Base-by-base conservation (phyloP, 2,113 vertebrate species). In the Hippocampus abdominalis region DNA sequence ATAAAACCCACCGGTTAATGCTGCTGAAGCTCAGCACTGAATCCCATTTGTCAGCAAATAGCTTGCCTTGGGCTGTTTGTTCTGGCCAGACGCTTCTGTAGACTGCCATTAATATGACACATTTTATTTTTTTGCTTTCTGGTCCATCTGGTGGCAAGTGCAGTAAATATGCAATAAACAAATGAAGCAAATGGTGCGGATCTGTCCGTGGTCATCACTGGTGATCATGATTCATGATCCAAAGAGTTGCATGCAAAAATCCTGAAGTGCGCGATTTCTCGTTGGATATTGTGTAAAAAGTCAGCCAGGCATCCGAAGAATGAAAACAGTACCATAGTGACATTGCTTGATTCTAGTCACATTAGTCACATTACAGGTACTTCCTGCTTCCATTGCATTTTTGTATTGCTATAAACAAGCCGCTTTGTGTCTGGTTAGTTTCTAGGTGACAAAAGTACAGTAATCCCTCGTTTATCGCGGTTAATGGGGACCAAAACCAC, bases 21-120 rank as follows among this genome's bases (percentile, higher is more conserved):
- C 81, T 79, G 76, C 80, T 89, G 83, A 88, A 81, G 84, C 86
- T 84, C 74, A 66, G 70, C 86, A 81, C 80, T 79, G 85, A 88
- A 87, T 89, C 88, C 86, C 88, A 86, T 87, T 89, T 87, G 88
- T 90, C 88, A 89, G 86, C 84, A 87, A 90, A 89, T 85, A 83
- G 79, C 86, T 88, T 88, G 78, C 81, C 81, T 54, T 70, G 8
- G 46, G 67, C 77, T 83, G 82, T 86, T 81, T 84, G 81, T 68
- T 68, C 80, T 66, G 85, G 84, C 81, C 76, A 54, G 80, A 66
- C 77, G 78, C 82, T 84, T 83, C 84, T 87, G 81, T 79, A 69
- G 67, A 69, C 73, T 76, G 69, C 78, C 78, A 83, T 78, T 78
- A 70, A 81, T 71, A 79, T 79, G 80, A 77, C 81, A 85, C 81